Percentiles rank a stretch among this genome's conserved stretches.
Conservation (phyloP, 2,888 invertebrate species). For the Drosophila yooni region DNA sequence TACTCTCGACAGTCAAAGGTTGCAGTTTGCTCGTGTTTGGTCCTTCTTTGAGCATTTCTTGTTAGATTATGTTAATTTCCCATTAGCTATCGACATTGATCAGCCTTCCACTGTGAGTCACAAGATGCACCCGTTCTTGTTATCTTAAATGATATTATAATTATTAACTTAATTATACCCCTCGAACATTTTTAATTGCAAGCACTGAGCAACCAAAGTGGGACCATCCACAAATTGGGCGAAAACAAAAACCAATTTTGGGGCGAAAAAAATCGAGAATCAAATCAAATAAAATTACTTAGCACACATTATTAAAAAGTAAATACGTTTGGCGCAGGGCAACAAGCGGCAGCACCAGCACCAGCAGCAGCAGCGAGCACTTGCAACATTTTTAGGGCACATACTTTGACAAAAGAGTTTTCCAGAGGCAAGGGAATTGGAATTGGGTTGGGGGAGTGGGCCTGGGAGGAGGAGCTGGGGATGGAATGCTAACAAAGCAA, state of each 20-base stretch:
- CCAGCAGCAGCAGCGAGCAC: constrained; percentile 41
- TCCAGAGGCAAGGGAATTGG: background rate
- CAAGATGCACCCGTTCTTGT: too few relatives aligned
- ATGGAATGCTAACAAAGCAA: constrained; percentile 65
- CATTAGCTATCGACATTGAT: background rate
- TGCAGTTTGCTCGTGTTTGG: background rate
- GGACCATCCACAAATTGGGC: constrained; percentile 13
- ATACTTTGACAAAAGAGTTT: constrained; percentile 51
- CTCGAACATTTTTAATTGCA: background rate
- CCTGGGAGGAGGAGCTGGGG: constrained; percentile 29
- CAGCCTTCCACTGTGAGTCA: too few relatives aligned
- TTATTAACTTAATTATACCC: background rate
- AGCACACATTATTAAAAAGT: constrained; percentile 62
- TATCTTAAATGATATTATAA: too few relatives aligned
- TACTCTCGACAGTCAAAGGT: background rate
- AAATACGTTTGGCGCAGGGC: constrained; percentile 28
- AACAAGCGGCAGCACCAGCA: constrained; percentile 23
- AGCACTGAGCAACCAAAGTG: background rate
- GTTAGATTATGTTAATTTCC: background rate
- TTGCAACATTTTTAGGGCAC: constrained; percentile 45
- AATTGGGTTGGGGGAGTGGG: background rate
- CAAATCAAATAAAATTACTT: constrained; percentile 58
- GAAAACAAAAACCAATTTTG: background rate
- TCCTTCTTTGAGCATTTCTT: too few relatives aligned
- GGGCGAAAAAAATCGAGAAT: too few relatives aligned